Evolutionary conservation across 92 coral and sea anemone genomes (phyloP).

Genomic region (Porites lobata): DNA sequence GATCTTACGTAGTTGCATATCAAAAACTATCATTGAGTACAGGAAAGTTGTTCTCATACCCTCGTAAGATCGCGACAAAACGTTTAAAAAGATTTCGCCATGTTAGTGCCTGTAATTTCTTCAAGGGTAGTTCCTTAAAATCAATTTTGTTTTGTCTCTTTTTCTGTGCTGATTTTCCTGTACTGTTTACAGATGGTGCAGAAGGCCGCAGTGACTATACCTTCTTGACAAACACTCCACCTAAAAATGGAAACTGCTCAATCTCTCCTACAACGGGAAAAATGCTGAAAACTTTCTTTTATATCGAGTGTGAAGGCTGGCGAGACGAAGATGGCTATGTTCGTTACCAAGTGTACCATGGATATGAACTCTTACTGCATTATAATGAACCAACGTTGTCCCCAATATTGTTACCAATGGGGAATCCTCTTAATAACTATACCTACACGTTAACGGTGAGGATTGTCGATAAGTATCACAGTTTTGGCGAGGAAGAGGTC

Average conservation of each 20-base stretch:
- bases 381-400: conserved; percentile 24
- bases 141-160: background rate
- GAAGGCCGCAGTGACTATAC: conserved; percentile 64
- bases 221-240: conserved; percentile 67
- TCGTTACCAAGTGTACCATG: conserved; percentile 39
- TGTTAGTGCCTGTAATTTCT: no score
- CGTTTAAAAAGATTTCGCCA: no score
- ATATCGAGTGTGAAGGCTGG: conserved; percentile 63
- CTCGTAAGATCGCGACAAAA: no score
- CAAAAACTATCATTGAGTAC: no score
- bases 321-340: conserved; percentile 42
- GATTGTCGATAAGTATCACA: conserved; percentile 58
- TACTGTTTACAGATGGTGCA: conserved; percentile 25
- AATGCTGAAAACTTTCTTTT: conserved; percentile 57
- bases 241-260: conserved; percentile 68
- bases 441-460: conserved; percentile 43
- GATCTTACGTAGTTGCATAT: no score
- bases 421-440: conserved; percentile 31
- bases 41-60: no score
- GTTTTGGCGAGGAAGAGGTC: background rate
- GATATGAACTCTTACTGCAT: conserved; percentile 27
- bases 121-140: no score
- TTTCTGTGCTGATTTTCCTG: no score
- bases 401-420: conserved; percentile 40
- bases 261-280: conserved; percentile 61